Evolutionary conservation across 2,113 vertebrate genomes (phyloP).

Genomic region (rat (Rattus norvegicus)): DNA sequence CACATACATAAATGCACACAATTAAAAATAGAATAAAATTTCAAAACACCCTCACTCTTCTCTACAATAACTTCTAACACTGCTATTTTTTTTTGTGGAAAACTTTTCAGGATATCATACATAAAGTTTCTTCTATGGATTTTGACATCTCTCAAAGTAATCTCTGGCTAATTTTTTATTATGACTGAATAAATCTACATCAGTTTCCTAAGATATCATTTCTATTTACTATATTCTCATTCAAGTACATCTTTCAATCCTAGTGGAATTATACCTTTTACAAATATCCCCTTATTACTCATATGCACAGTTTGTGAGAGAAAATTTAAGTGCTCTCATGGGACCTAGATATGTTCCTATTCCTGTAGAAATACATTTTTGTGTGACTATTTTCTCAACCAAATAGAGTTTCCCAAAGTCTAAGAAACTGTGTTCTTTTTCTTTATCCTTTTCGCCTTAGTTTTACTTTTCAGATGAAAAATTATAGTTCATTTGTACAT

Average conservation of each 20-base stretch:
- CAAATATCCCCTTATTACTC: not conserved
- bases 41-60: not conserved
- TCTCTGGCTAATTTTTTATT: not conserved
- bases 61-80: not conserved
- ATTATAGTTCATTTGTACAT: not conserved
- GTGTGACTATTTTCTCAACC: not conserved
- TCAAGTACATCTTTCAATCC: not conserved
- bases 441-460: not conserved
- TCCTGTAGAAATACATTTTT: not conserved
- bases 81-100: not conserved
- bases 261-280: not conserved
- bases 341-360: not conserved
- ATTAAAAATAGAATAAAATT: not conserved
- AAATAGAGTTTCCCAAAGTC: not conserved
- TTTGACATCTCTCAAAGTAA: not conserved
- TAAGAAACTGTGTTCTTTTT: not conserved
- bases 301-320: not conserved
- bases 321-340: not conserved
- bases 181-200: not conserved
- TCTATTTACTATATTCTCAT: not conserved
- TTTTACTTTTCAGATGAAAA: conserved; percentile 19
- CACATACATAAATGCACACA: not conserved
- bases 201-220: not conserved
- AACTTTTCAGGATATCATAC: not conserved
- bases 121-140: not conserved